Evolutionary conservation across 2,113 vertebrate species (phyloP).

Genomic region (Galeopterus variegatus): DNA sequence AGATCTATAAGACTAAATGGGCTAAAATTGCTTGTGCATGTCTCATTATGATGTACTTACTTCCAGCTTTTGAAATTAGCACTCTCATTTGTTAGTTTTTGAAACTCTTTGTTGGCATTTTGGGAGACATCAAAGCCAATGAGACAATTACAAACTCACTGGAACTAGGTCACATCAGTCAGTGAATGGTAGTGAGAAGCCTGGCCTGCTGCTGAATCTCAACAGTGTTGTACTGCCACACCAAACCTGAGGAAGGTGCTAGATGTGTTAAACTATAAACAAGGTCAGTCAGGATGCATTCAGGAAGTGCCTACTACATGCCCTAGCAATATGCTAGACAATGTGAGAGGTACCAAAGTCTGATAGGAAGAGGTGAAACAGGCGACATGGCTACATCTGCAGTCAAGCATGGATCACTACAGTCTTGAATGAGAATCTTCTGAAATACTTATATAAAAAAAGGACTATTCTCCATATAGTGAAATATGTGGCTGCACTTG

Average conservation of each 20-base stretch:
- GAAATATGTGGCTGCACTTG: too few relatives aligned
- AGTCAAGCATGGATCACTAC: neutral
- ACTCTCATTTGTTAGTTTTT: slow-evolving; percentile 70
- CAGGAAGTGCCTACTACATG: neutral
- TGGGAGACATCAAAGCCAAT: slow-evolving; percentile 80
- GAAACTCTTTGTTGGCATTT: slow-evolving; percentile 81
- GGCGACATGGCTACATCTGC: neutral
- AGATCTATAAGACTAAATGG: slow-evolving; percentile 71
- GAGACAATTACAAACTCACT: slow-evolving; percentile 81
- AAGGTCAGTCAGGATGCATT: neutral
- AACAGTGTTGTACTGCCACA: neutral
- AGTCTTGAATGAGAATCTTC: too few relatives aligned
- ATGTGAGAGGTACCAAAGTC: neutral
- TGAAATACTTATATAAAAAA: too few relatives aligned
- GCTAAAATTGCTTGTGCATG: slow-evolving; percentile 71
- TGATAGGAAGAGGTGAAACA: neutral
- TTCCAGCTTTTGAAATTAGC: slow-evolving; percentile 82
- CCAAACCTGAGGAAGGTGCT: neutral
- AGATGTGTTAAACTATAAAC: neutral
- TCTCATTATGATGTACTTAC: slow-evolving; percentile 64
- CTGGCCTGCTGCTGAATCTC: neutral
- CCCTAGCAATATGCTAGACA: neutral
- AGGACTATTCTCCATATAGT: too few relatives aligned
- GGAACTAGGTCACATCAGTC: slow-evolving; percentile 81
- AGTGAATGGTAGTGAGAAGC: neutral